Evolutionary conservation across 2,888 invertebrate species (phyloP), one percentile per base, ranked within the genome.

Genomic region (Drosophila vallismaia): DNA sequence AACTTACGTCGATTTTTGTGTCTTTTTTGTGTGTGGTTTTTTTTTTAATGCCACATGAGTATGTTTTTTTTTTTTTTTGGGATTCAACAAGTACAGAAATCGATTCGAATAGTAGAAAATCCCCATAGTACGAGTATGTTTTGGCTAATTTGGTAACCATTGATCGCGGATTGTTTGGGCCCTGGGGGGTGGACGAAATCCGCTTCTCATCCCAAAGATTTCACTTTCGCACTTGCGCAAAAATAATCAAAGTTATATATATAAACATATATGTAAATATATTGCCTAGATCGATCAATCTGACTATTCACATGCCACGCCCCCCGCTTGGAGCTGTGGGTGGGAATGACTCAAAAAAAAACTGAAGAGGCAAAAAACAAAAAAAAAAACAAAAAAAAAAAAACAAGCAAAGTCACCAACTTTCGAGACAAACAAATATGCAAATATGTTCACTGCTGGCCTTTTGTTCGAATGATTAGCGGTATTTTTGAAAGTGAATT

Each of bases 401-500:
- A 57, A 57, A 44, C 42, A 36, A 36, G 28, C 28, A 52, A 53
- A 58, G 49, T 48, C 28, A 28, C 48, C 36, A 49, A 38, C 60
- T 48, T 53, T 71, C 44, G 63, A 51, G 68, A 79, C 69, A 79
- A 80, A 79, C 71, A 71, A 86, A 86, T 79, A 80, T 80, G 84
- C 84, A 86, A 80, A 80, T 80, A 62, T 78, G 67, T 9, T 42
- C 40, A 44, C 44, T 63, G 56, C 31, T 66, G 52, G 48, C 63
- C 59, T 64, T 42, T 60, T 56, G 46, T 63, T 74, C 48, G 51
- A 83, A 80, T 86, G 73, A 80, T 81, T 84, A 84, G 80, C 84
- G 86, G 86, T 80, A 80, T 86, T 84, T 80, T 80, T 71, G 87
- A 81, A 81, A 86, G 87, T 80, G 73, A 84, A 77, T 81, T 86